Evolutionary conservation across 2,113 vertebrate species (phyloP), one percentile per base, ranked within the genome.

Genomic region (Poecile atricapillus): DNA sequence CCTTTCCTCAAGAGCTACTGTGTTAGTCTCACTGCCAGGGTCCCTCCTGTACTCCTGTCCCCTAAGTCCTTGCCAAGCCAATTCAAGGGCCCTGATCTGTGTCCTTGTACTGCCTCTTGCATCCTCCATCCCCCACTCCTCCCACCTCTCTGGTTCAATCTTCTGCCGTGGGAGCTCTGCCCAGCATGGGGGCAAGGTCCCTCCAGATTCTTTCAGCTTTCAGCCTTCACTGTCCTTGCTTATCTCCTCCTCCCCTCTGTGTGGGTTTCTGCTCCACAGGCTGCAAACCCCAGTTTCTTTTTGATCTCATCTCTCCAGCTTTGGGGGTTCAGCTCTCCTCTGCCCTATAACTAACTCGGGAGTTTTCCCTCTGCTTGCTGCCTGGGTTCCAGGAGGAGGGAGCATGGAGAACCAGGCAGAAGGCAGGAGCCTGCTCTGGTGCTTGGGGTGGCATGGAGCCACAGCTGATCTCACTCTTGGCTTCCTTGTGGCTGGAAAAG

Each of bases 331-430:
- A 2, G 30, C 16, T 50, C 4, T 76, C 12, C 19, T 92, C n/a
- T 0, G 0, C 15, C 12, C 33, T 37, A 0, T 5, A 14, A n/a
- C 25, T 14, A 63, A 30, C 16, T 35, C 0, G 0, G 17, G 83
- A 62, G 15, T 37, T 74, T 52, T 85, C 49, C 44, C 41, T 53
- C 17, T 53, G 55, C 63, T 74, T 35, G 28, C 12, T 67, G 35
- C 56, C 18, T 70, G 69, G 15, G 2, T 55, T 84, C 4, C 7
- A 68, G 56, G 41, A 63, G 55, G 30, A 70, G 27, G 11, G 31
- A 86, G 19, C 0, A 0, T 30, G 35, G 46, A 80, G 41, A 73
- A 24, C 44, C 39, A 25, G 43, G 69, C 43, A 44, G n/a, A 43
- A 78, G 35, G 20, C 31, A 49, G 25, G 41, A 91, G 25, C 63